phyloP scores from a whole-genome alignment of 2,888 invertebrate species.

The Sepiola atlantica region DNA sequence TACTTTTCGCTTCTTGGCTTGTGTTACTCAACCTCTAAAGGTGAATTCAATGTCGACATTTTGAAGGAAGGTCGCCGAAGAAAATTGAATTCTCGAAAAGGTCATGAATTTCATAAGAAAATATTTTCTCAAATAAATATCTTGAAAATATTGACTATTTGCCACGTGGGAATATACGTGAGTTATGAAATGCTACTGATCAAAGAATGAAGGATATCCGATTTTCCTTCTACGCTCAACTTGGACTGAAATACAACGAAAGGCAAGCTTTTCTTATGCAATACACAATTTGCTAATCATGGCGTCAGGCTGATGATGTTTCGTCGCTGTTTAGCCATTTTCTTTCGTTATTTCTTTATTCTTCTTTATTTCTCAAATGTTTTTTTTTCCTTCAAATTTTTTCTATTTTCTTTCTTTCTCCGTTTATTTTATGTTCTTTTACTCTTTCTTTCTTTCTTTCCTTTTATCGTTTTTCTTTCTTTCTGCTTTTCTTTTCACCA shows the following conservation, averaged over 20 bases:
- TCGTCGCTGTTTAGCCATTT: too few species aligned
- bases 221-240: not conserved
- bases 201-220: not conserved
- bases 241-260: not conserved
- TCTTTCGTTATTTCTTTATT: too few species aligned
- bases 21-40: not conserved
- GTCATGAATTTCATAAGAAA: not conserved
- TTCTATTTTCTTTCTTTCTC: too few species aligned
- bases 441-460: not conserved
- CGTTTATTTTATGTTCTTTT: not conserved
- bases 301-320: not conserved
- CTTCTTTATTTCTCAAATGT: too few species aligned
- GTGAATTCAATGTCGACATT: not conserved
- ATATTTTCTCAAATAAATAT: not conserved
- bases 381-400: too few species aligned
- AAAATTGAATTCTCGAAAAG: not conserved
- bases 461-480: not conserved
- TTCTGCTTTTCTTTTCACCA: too few species aligned
- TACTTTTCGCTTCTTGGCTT: not conserved
- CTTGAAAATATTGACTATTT: conserved; percentile 20
- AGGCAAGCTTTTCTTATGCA: not conserved
- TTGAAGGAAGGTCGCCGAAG: not conserved
- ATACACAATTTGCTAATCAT: not conserved
- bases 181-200: not conserved
- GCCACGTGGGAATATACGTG: not conserved